These are phyloP conservation scores for Condylostylus longicornis DNA, from an alignment of 1,140 invertebrate genomes.

Conservation along the genomic window DNA sequence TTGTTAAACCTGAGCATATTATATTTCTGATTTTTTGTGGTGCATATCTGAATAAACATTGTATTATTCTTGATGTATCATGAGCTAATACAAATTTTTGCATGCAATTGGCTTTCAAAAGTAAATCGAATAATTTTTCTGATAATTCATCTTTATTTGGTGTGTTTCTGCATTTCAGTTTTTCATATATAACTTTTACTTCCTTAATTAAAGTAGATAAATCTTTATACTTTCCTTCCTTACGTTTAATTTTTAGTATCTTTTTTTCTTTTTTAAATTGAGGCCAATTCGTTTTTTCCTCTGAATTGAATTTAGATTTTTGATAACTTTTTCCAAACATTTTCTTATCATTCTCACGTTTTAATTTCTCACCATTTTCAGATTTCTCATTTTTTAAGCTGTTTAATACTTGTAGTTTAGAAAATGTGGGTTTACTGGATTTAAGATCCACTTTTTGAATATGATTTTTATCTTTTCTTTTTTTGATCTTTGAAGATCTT, in stretches of 20 bases:
- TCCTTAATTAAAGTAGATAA: slow-evolving; percentile 52
- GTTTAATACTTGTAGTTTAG: too few species aligned
- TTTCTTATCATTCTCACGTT: too few species aligned
- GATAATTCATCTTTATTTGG: slow-evolving; percentile 48
- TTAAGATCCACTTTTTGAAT: too few species aligned
- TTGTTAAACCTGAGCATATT: slow-evolving; percentile 41
- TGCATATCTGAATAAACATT: slow-evolving; percentile 69
- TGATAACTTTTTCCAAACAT: too few species aligned
- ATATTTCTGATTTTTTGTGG: slow-evolving; percentile 47
- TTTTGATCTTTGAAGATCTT: too few species aligned
- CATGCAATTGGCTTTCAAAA: slow-evolving; percentile 50
- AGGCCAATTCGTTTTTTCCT: slow-evolving; percentile 49
- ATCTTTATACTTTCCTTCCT: slow-evolving; percentile 39
- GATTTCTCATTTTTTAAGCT: too few species aligned
- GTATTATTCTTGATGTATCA: slow-evolving; percentile 75
- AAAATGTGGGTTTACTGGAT: too few species aligned
- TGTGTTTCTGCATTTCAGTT: slow-evolving; percentile 45
- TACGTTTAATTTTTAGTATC: slow-evolving; percentile 44
- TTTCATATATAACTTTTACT: slow-evolving; percentile 65
- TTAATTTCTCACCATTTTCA: too few species aligned
- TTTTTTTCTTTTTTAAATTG: slow-evolving; percentile 60
- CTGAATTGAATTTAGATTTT: too few species aligned
- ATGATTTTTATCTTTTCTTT: too few species aligned
- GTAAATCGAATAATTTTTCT: slow-evolving; percentile 50
- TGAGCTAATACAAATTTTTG: slow-evolving; percentile 65